These are phyloP conservation scores for Sarcophaga peregrina DNA, from an alignment of 1,140 invertebrate genomes.

Conservation along the genomic window DNA sequence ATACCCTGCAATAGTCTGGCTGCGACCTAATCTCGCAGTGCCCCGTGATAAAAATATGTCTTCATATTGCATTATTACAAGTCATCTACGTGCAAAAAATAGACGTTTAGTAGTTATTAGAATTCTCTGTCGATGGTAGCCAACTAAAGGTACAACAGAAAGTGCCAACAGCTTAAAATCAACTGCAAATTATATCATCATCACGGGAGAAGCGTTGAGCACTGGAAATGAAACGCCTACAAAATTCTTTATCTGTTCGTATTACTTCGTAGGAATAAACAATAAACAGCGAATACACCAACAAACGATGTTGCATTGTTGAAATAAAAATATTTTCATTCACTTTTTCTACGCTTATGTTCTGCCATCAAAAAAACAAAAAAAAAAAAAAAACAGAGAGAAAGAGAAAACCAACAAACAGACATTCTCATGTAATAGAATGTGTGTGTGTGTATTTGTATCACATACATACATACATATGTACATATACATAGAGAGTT, in stretches of 20 bases:
- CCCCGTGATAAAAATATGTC: no score
- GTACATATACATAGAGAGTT: no score
- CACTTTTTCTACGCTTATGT: background rate
- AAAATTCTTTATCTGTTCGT: conserved; percentile 14
- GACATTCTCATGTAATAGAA: background rate
- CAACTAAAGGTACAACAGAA: background rate
- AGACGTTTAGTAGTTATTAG: background rate
- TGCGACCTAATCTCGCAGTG: no score
- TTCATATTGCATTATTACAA: no score
- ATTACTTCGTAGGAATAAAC: background rate
- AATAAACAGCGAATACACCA: no score
- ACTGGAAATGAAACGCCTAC: conserved; percentile 34
- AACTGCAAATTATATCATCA: conserved; percentile 24
- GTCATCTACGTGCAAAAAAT: no score
- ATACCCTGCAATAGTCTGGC: no score
- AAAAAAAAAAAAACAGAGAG: background rate
- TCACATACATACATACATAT: background rate
- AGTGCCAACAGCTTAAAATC: conserved; percentile 17
- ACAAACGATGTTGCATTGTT: no score
- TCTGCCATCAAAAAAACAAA: background rate
- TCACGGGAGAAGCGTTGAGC: conserved; percentile 1
- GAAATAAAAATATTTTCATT: background rate
- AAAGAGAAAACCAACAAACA: background rate
- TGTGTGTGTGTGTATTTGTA: background rate
- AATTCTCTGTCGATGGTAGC: background rate